phyloP scores from a whole-genome alignment of 1,140 invertebrate genomes.

The Polyergus mexicanus region DNA sequence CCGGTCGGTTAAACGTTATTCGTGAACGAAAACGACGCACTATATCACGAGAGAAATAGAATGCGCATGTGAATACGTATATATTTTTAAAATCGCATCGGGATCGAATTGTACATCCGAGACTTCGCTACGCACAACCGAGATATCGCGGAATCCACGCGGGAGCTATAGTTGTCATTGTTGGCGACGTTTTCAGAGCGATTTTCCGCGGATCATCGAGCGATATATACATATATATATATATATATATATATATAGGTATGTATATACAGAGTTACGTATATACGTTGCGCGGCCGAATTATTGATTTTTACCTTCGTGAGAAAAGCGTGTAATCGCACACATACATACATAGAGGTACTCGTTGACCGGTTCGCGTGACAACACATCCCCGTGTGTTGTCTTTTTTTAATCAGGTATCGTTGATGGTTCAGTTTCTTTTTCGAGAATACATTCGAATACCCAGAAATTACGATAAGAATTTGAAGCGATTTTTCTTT shows the following conservation, averaged over 20 bases:
- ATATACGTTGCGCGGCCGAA: conserved; percentile 7
- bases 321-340: conserved; percentile 29
- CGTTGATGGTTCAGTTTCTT: background rate
- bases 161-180: no score
- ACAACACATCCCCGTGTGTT: conserved; percentile 8
- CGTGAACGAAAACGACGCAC: background rate
- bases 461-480: background rate
- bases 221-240: background rate
- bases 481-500: background rate
- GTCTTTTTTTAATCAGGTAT: background rate
- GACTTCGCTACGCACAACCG: no score
- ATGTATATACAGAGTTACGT: conserved; percentile 3
- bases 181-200: background rate
- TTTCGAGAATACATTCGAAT: background rate
- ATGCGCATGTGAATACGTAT: background rate
- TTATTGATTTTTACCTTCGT: conserved; percentile 52
- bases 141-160: no score
- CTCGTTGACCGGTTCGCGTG: background rate
- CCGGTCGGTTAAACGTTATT: background rate
- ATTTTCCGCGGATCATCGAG: background rate
- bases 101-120: no score
- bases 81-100: background rate
- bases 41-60: background rate
- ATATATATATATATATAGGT: background rate
- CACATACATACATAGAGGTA: background rate